phyloP scores from a whole-genome alignment of 1,140 invertebrate genomes.

The Tachypleus tridentatus region DNA sequence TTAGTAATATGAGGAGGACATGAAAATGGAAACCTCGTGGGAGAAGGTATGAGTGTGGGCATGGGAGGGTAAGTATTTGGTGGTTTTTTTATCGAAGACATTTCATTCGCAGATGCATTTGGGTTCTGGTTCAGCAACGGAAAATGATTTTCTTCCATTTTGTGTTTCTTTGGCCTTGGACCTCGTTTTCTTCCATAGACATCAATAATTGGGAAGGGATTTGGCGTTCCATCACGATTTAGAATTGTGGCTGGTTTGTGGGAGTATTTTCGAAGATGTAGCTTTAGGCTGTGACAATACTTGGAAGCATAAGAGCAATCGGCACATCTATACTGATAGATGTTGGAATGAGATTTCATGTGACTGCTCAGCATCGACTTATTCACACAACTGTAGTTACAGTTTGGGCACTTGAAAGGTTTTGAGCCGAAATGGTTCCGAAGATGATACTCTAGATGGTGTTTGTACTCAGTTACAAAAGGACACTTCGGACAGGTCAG shows the following conservation, averaged over 20 bases:
- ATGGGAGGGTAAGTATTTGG: too few species aligned
- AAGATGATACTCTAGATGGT: slow-evolving; percentile 95
- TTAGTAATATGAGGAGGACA: too few species aligned
- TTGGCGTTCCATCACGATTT: slow-evolving; percentile 74
- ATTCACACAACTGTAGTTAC: slow-evolving; percentile 88
- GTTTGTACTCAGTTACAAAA: slow-evolving; percentile 98
- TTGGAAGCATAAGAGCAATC: slow-evolving; percentile 97
- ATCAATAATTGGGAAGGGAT: slow-evolving; percentile 66
- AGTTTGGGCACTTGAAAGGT: slow-evolving; percentile 90
- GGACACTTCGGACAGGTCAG: slow-evolving; percentile 79
- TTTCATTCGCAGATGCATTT: too few species aligned
- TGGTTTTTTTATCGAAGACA: too few species aligned
- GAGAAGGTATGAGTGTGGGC: too few species aligned
- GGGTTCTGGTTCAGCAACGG: too few species aligned
- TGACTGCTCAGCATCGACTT: slow-evolving; percentile 99
- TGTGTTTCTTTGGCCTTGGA: slow-evolving; percentile 45
- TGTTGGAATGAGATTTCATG: slow-evolving; percentile 91
- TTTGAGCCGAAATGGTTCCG: slow-evolving; percentile 91
- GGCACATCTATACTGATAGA: slow-evolving; percentile 90
- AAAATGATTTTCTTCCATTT: too few species aligned
- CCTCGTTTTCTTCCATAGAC: slow-evolving; percentile 77
- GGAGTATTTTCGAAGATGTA: slow-evolving; percentile 83
- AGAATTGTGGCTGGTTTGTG: slow-evolving; percentile 76
- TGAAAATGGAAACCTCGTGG: too few species aligned
- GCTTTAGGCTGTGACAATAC: slow-evolving; percentile 93